Base-by-base conservation (phyloP, 2,797 vertebrate genomes). In the Coccyzus lansbergi region DNA sequence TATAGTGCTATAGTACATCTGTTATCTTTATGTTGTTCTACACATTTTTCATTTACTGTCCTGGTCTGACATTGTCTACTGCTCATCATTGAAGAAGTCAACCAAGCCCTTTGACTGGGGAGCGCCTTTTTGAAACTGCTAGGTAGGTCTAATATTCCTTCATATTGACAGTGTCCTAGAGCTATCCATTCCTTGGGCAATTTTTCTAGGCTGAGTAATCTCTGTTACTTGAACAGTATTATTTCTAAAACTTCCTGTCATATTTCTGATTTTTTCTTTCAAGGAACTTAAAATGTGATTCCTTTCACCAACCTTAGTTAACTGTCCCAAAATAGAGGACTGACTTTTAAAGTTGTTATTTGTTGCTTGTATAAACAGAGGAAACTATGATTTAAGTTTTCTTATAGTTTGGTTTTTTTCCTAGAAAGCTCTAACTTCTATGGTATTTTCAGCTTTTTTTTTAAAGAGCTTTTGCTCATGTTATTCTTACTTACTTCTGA, bases 171-270 rank as follows among this genome's bases (percentile, higher is more conserved):
- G 7, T 44, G 8, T 77, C 12, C 21, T 86, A 44, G 7, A 40
- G 10, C 24, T 76, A 16, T 31, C 24, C 5, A 2, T 42, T 15
- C 62, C 34, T 55, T 1, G 2, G 12, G 10, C 5, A 2, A n/a
- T 76, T 0, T 0, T 58, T 65, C 42, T 40, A 40, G 20, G 10
- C 28, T 65, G 22, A 60, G 17, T 0, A 83, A 6, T 3, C 4
- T 63, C 38, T 42, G 3, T 31, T 62, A 22, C 24, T 70, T 65
- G 17, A 55, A 52, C 24, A 7, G 2, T 19, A n/a, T 65, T 60
- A 24, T 51, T 80, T 80, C 34, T 70, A 60, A 65, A 33, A 48
- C 19, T 77, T 67, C 11, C 12, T 13, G 26, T 52, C 53, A 29
- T 0, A 38, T 48, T 60, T 77, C 26, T 58, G 28, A 12, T 0